Base-by-base conservation (phyloP, 2,797 vertebrate genomes). In the Argentina silus region DNA sequence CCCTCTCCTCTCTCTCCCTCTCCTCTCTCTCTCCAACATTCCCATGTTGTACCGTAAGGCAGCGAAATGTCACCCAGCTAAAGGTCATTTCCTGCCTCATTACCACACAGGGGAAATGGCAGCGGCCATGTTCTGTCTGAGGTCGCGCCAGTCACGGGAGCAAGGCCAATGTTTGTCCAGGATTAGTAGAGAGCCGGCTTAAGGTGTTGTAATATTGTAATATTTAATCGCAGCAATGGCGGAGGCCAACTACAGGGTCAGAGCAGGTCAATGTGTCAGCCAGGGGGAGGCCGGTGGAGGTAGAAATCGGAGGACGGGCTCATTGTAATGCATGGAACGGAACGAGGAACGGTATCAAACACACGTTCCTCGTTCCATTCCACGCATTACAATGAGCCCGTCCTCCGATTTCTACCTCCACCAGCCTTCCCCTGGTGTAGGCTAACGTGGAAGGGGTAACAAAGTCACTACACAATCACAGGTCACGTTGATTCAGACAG, bases 61-160 rank as follows among this genome's bases (percentile, higher is more conserved):
- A 75, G 80, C 83, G 82, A 88, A 88, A 87, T 85, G 86, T 84
- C 87, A 80, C 81, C 69, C 74, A 14, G 80, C 84, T 78, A 84
- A 87, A 88, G 84, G 88, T 86, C 83, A 80, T 80, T 84, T 83
- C 77, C 76, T 84, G 12, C 80, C 82, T 83, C 78, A 78, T 81
- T 78, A 15, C 51, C 51, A 53, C 51, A 1, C 10, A 0, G 36
- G 59, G 45, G 57, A 73, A 57, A 75, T 57, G 51, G 27, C 51
- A n/a, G 44, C 10, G 74, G 6, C 63, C 43, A 43, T 42, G 66
- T 70, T 82, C 70, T 73, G 79, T 72, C 63, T 56, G 79, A 78
- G 57, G 66, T 21, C 21, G 72, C 27, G 71, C 36, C 56, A 27
- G 68, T 50, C 66, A 72, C 76, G 71, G 77, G 45, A 72, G 77